These are phyloP conservation scores for Pantherophis vulpinus DNA, from an alignment of 2,797 vertebrate species.

Conservation along the genomic window DNA sequence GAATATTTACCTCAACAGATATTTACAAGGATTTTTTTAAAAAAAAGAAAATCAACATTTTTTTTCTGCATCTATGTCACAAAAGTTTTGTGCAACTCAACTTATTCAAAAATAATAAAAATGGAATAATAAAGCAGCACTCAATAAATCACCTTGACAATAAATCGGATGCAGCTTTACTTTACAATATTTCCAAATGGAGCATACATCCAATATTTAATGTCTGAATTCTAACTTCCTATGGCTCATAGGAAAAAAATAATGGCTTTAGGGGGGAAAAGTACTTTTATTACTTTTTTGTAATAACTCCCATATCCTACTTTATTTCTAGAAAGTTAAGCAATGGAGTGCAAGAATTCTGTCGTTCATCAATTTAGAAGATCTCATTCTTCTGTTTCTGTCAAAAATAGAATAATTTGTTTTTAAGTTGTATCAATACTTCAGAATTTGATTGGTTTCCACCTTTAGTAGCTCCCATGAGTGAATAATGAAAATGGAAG, in stretches of 20 bases:
- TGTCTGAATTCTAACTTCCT: slow-evolving; percentile 14
- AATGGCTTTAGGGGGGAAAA: not conserved
- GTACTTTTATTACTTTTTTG: not conserved
- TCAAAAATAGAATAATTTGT: not conserved
- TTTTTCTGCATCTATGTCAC: slow-evolving; percentile 62
- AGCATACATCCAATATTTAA: slow-evolving; percentile 33
- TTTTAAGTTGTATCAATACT: not conserved
- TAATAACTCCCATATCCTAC: not conserved
- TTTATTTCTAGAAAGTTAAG: not conserved
- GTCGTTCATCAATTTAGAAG: slow-evolving; percentile 46
- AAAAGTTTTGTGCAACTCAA: slow-evolving; percentile 56
- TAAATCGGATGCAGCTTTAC: slow-evolving; percentile 47
- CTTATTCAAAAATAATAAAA: slow-evolving; percentile 59
- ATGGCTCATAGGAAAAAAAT: slow-evolving; percentile 48
- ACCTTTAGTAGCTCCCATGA: not conserved
- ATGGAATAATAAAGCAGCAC: slow-evolving; percentile 41
- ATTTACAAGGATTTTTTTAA: slow-evolving; percentile 31
- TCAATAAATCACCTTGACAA: slow-evolving; percentile 48
- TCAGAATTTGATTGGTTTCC: not conserved
- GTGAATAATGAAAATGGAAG: not conserved
- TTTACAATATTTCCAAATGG: slow-evolving; percentile 52
- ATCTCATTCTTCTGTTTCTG: slow-evolving; percentile 37
- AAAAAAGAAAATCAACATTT: slow-evolving; percentile 61
- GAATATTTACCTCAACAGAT: slow-evolving; percentile 56
- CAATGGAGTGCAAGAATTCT: slow-evolving; percentile 33